Evolutionary conservation across 2,797 vertebrate species (phyloP), one percentile per base, ranked within the genome.

Genomic region (Anomalospiza imberbis): DNA sequence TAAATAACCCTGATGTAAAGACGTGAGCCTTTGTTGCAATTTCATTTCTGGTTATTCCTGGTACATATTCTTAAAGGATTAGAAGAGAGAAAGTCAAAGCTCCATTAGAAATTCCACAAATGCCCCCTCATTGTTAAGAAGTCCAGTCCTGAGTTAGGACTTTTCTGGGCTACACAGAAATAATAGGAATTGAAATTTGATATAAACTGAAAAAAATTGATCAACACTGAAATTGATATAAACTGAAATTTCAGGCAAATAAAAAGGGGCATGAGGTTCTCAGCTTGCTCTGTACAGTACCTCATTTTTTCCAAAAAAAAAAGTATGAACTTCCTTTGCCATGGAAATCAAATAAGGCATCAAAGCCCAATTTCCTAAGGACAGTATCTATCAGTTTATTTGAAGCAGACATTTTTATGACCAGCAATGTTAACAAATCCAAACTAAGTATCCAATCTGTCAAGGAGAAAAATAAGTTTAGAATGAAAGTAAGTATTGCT

Each of bases 341-440:
- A 24, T 58, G 85, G 93, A 94, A 95, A 96, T 95, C 94, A 92
- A 96, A 85, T 76, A 85, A 92, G 68, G 71, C 95, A 95, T 95
- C 93, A 96, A 95, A 79, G 61, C 86, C 92, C 88, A 92, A 91
- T 96, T 96, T 96, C 79, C 93, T 72, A 17, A 91, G 88, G 94
- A 94, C 88, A 80, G 62, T 86, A 77, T 71, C 91, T 89, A 68
- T 96, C 88, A 67, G 54, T 95, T 88, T 94, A 86, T 84, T 94
- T 73, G 94, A 97, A 96, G 86, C 63, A 94, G 91, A 95, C 94
- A 12, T 78, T 95, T 94, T 95, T 85, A 95, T 47, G 92, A 61
- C 67, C 55, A 73, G 89, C 61, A 57, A 11, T 42, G 88, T 91
- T 93, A 94, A 95, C 91, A 93, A 95, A 95, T 92, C 75, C 94